Conservation (phyloP, 1,140 invertebrate species). For the Apis dorsata region DNA sequence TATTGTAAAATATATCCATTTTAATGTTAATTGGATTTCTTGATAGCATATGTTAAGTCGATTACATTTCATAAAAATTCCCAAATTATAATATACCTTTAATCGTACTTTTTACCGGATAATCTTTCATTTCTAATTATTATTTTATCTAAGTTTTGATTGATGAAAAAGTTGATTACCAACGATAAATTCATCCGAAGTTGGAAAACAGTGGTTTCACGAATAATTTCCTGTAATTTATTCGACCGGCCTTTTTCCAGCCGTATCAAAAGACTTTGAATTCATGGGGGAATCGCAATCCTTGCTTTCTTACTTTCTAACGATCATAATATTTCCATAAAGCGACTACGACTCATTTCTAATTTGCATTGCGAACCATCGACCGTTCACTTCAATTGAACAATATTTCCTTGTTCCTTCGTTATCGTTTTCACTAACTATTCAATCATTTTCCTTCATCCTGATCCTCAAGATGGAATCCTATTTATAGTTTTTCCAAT, state of each 20-base stretch:
- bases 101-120: background rate
- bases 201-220: conserved; percentile 16
- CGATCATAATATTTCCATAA: conserved; percentile 48
- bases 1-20: too few species aligned
- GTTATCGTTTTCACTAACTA: background rate
- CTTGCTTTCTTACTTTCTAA: conserved; percentile 59
- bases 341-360: conserved; percentile 24
- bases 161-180: background rate
- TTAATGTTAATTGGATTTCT: background rate
- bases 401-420: conserved; percentile 13
- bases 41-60: background rate
- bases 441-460: background rate
- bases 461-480: too few species aligned
- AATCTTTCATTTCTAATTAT: background rate
- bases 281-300: background rate
- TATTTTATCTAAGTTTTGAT: too few species aligned
- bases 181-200: background rate
- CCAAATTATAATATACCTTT: too few species aligned
- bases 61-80: background rate
- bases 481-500: too few species aligned
- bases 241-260: background rate
- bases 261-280: background rate
- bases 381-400: background rate
- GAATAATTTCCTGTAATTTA: conserved; percentile 24
- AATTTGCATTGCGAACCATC: conserved; percentile 13